phyloP scores from a whole-genome alignment of 2,888 invertebrate genomes.

The Melanophora roralis region DNA sequence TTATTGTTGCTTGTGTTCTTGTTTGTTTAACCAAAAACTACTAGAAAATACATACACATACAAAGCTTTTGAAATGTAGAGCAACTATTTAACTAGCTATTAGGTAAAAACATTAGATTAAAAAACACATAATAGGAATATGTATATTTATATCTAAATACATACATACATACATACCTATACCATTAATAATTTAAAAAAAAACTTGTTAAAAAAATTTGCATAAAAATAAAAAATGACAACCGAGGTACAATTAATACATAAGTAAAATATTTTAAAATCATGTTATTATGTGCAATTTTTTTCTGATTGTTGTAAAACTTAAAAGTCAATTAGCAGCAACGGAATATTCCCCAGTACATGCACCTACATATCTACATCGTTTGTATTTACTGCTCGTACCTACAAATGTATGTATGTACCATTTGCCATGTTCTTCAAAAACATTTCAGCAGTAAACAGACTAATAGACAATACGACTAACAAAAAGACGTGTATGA shows the following conservation, averaged over 20 bases:
- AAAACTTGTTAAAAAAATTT: constrained; percentile 3
- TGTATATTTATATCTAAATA: too few species aligned
- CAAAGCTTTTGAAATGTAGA: too few species aligned
- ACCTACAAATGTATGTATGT: constrained; percentile 4
- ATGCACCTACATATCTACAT: too few species aligned
- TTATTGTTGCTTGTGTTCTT: neutral
- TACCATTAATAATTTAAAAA: too few species aligned
- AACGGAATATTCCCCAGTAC: constrained; percentile 1
- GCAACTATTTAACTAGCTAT: too few species aligned
- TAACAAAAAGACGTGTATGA: constrained; percentile 35
- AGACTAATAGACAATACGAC: constrained; percentile 28
- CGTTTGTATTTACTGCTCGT: too few species aligned
- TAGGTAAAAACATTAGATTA: too few species aligned
- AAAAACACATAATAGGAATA: too few species aligned
- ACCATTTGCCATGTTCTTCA: constrained; percentile 22
- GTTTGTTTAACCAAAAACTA: constrained; percentile 10
- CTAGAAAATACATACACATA: neutral
- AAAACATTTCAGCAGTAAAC: constrained; percentile 16
- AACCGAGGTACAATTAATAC: too few species aligned
- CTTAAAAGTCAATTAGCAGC: constrained; percentile 5
- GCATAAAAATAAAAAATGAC: neutral
- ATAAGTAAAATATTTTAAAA: neutral
- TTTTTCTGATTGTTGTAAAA: constrained; percentile 38
- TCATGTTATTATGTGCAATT: constrained; percentile 27
- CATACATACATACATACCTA: neutral